Percentiles rank a stretch among this genome's conserved stretches.
phyloP scores from a whole-genome alignment of 1,140 invertebrate genomes.

The Drosophila kikkawai region DNA sequence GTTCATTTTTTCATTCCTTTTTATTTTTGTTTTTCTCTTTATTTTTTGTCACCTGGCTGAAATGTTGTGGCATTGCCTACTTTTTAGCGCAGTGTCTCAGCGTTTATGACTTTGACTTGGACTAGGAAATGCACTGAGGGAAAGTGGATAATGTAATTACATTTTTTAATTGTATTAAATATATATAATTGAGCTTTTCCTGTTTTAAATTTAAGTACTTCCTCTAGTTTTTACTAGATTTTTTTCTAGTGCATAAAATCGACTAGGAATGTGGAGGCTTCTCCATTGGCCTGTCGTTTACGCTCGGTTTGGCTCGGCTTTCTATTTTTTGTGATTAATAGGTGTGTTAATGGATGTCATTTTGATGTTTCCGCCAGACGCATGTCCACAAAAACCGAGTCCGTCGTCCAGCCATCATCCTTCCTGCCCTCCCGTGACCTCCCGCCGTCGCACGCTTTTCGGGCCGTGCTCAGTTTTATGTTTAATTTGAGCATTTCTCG shows the following conservation, averaged over 20 bases:
- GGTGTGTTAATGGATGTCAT: constrained; percentile 85
- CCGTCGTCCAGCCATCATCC: constrained; percentile 3
- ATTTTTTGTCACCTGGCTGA: constrained; percentile 67
- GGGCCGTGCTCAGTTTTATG: constrained; percentile 63
- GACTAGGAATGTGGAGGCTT: not conserved
- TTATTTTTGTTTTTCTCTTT: constrained; percentile 50
- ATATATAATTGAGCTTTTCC: too few species aligned
- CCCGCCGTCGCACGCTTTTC: constrained; percentile 6
- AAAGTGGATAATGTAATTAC: not conserved
- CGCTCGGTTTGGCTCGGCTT: constrained; percentile 55
- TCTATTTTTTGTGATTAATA: constrained; percentile 83
- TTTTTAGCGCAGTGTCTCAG: constrained; percentile 57
- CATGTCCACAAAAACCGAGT: constrained; percentile 51
- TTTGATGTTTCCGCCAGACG: constrained; percentile 82
- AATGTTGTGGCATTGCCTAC: constrained; percentile 70
- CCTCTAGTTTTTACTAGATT: not conserved
- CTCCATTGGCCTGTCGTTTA: constrained; percentile 28
- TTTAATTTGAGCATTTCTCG: constrained; percentile 83
- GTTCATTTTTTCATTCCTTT: constrained; percentile 19
- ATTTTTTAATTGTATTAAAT: too few species aligned
- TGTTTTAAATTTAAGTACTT: not conserved
- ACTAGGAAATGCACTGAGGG: constrained; percentile 7
- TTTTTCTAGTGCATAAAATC: constrained; percentile 8
- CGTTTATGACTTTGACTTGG: constrained; percentile 16
- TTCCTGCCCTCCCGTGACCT: not conserved